Evolutionary conservation across 2,888 invertebrate species (phyloP).

Genomic region (Onthophagus sagittarius): DNA sequence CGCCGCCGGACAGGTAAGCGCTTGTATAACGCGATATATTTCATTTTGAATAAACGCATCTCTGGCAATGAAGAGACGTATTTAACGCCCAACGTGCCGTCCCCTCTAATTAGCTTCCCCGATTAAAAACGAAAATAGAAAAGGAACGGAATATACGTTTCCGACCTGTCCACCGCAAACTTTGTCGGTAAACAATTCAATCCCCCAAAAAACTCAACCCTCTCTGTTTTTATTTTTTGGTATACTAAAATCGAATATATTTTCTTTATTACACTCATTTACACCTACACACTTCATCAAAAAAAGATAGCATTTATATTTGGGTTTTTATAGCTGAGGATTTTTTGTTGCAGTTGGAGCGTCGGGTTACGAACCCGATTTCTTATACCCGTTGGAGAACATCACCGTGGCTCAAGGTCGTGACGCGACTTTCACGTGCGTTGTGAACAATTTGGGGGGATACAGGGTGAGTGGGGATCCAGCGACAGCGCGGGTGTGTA

Average conservation of each 20-base stretch:
- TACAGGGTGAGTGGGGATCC: slow-evolving; percentile 90
- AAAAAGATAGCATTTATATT: slow-evolving; percentile 11
- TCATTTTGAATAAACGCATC: slow-evolving; percentile 21
- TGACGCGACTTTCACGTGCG: slow-evolving; percentile 80
- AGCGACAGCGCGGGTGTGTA: slow-evolving; percentile 83
- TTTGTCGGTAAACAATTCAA: not conserved
- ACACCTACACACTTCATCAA: not conserved
- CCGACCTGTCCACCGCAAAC: slow-evolving; percentile 5
- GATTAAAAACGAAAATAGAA: slow-evolving; percentile 16
- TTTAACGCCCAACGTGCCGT: slow-evolving; percentile 15
- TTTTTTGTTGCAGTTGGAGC: slow-evolving; percentile 56
- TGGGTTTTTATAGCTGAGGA: no score
- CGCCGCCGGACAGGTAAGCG: slow-evolving; percentile 20
- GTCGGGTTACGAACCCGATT: slow-evolving; percentile 74
- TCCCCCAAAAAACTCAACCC: not conserved
- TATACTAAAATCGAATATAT: not conserved
- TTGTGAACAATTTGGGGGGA: slow-evolving; percentile 76
- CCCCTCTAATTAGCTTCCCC: slow-evolving; percentile 14
- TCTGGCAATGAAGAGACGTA: slow-evolving; percentile 16
- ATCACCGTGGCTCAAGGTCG: slow-evolving; percentile 79
- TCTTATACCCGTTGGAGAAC: slow-evolving; percentile 75
- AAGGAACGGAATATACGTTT: not conserved
- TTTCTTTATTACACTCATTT: not conserved
- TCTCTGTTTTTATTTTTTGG: not conserved
- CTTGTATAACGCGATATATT: slow-evolving; percentile 23